Percentiles rank a stretch among this genome's conserved stretches.
These are phyloP conservation scores for Clarias pachynema DNA, from an alignment of 2,797 vertebrate species.

Conservation along the genomic window DNA sequence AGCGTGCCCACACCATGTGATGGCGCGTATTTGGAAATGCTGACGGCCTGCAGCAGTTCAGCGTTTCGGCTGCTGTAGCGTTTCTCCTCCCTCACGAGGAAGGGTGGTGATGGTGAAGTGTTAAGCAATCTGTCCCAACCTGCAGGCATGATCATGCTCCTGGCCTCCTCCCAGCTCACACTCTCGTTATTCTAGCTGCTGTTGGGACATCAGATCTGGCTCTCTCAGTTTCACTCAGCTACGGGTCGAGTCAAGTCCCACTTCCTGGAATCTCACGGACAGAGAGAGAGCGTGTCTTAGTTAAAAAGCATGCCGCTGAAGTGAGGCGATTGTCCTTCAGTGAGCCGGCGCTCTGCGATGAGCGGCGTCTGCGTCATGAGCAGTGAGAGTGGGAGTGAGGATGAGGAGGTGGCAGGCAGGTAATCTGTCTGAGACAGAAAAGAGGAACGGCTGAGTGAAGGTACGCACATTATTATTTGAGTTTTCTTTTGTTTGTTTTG, in stretches of 20 bases:
- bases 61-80: slow-evolving; percentile 56
- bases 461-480: slow-evolving; percentile 60
- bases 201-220: slow-evolving; percentile 73
- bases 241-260: slow-evolving; percentile 62
- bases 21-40: background rate
- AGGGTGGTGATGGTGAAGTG: slow-evolving; percentile 68
- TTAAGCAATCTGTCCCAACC: slow-evolving; percentile 77
- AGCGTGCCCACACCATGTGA: background rate
- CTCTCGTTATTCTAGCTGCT: slow-evolving; percentile 71
- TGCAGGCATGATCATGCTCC: slow-evolving; percentile 73
- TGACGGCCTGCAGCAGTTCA: slow-evolving; percentile 56
- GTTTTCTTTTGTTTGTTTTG: slow-evolving; percentile 44
- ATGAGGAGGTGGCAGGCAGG: slow-evolving; percentile 43
- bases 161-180: slow-evolving; percentile 71
- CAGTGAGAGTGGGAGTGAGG: slow-evolving; percentile 44
- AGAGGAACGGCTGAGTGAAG: slow-evolving; percentile 58
- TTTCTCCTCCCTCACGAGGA: slow-evolving; percentile 61
- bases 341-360: slow-evolving; percentile 32
- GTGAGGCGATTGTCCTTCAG: slow-evolving; percentile 49
- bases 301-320: slow-evolving; percentile 31
- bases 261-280: slow-evolving; percentile 58
- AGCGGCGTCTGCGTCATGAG: slow-evolving; percentile 39
- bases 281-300: slow-evolving; percentile 39
- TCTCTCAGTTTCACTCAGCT: slow-evolving; percentile 67
- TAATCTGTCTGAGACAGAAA: slow-evolving; percentile 43